Percentiles rank a stretch among this genome's conserved stretches.
Evolutionary conservation across 53 echinoderm and acorn worm genomes (phyloP).

Genomic region (Hippasteria phrygiana): DNA sequence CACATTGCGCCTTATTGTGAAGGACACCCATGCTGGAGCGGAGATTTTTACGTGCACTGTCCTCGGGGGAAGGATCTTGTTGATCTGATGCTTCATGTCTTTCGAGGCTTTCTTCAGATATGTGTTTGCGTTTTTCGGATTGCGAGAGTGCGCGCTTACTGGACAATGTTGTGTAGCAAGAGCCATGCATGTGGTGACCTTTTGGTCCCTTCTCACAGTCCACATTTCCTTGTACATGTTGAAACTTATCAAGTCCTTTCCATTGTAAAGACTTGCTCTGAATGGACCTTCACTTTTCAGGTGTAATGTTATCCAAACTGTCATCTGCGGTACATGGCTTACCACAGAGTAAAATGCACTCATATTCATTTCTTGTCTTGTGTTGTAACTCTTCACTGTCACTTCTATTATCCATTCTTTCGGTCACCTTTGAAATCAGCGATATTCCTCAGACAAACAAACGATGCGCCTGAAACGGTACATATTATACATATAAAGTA

Average conservation of each 20-base stretch:
- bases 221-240: not conserved
- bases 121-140: constrained; percentile 57
- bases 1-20: constrained; percentile 66
- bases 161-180: constrained; percentile 47
- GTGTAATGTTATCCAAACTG: constrained; percentile 1
- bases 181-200: constrained; percentile 8
- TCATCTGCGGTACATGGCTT: constrained; percentile 10
- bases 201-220: constrained; percentile 28
- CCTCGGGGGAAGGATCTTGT: not conserved
- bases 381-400: too few relatives aligned
- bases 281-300: constrained; percentile 45
- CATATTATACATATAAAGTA: too few relatives aligned
- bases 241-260: constrained; percentile 51
- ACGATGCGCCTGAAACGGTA: too few relatives aligned
- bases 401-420: too few relatives aligned
- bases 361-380: not conserved
- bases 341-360: constrained; percentile 21
- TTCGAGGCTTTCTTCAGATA: constrained; percentile 12
- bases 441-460: too few relatives aligned
- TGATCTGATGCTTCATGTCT: not conserved
- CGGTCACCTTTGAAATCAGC: too few relatives aligned
- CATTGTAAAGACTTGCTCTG: constrained; percentile 38
- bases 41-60: constrained; percentile 12
- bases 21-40: constrained; percentile 50
- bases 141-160: not conserved